A percentile compares a stretch with the other conserved stretches of the same genome.
phyloP scores from a whole-genome alignment of 2,113 vertebrate species.

The Eulacestoma nigropectus region DNA sequence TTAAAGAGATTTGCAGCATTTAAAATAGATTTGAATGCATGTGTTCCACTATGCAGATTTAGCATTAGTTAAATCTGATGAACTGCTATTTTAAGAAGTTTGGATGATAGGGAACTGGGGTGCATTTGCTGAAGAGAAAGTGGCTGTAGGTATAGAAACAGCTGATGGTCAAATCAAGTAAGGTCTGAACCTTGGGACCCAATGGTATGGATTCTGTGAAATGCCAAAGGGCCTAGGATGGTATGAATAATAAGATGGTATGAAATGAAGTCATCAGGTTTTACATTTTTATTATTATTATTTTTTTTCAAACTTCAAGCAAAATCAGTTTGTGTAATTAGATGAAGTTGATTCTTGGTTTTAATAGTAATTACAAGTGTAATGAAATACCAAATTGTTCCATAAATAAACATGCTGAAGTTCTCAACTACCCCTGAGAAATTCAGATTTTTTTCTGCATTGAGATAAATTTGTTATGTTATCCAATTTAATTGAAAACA shows the following conservation, averaged over 20 bases:
- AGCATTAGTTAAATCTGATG: background rate
- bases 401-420: background rate
- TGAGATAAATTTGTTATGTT: background rate
- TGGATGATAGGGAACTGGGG: background rate
- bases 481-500: background rate
- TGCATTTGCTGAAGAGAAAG: background rate
- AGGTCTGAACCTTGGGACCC: background rate
- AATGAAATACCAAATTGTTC: background rate
- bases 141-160: background rate
- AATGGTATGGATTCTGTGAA: background rate
- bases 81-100: slow-evolving; percentile 15
- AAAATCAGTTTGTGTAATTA: background rate
- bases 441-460: background rate
- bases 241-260: background rate
- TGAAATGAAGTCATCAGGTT: background rate
- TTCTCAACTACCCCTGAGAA: background rate
- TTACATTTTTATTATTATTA: background rate
- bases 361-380: background rate
- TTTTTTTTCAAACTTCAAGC: background rate
- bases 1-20: slow-evolving; percentile 57
- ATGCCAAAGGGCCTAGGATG: background rate
- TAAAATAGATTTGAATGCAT: slow-evolving; percentile 44
- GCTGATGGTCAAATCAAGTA: background rate
- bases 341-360: background rate
- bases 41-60: slow-evolving; percentile 10